These are phyloP conservation scores for Oryzias melastigma DNA, from an alignment of 2,113 vertebrate species.

Conservation along the genomic window DNA sequence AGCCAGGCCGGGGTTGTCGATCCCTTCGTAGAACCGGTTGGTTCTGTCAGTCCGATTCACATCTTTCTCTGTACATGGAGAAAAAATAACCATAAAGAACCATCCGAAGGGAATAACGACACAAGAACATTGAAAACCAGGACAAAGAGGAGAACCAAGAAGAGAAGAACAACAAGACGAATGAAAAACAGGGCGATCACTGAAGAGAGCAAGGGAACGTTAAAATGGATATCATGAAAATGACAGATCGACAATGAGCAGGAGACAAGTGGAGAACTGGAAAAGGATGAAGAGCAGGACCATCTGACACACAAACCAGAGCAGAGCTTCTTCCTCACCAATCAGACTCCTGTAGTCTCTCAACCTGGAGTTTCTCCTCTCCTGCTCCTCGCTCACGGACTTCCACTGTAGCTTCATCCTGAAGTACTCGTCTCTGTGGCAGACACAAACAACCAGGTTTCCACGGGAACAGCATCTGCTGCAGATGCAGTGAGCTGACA, in stretches of 20 bases:
- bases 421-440: constrained; percentile 91
- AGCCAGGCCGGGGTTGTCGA: constrained; percentile 91
- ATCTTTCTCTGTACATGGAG: constrained; percentile 85
- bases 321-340: constrained; percentile 70
- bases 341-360: constrained; percentile 95
- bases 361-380: constrained; percentile 91
- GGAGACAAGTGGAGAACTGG: too few species aligned
- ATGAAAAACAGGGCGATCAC: too few species aligned
- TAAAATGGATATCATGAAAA: too few species aligned
- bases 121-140: too few species aligned
- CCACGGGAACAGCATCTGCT: neutral
- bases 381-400: constrained; percentile 93
- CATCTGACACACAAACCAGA: neutral
- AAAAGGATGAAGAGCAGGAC: too few species aligned
- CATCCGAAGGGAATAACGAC: too few species aligned
- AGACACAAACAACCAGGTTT: neutral
- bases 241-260: too few species aligned
- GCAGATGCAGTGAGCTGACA: neutral
- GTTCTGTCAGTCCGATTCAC: constrained; percentile 96
- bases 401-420: constrained; percentile 99
- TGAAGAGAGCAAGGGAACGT: too few species aligned
- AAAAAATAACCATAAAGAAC: neutral
- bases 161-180: too few species aligned
- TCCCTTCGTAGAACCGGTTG: constrained; percentile 94
- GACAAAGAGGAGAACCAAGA: too few species aligned